Percentiles rank a stretch among this genome's conserved stretches.
These are phyloP conservation scores for Microcebus griseorufus DNA, from an alignment of 2,113 vertebrate species.

Conservation along the genomic window DNA sequence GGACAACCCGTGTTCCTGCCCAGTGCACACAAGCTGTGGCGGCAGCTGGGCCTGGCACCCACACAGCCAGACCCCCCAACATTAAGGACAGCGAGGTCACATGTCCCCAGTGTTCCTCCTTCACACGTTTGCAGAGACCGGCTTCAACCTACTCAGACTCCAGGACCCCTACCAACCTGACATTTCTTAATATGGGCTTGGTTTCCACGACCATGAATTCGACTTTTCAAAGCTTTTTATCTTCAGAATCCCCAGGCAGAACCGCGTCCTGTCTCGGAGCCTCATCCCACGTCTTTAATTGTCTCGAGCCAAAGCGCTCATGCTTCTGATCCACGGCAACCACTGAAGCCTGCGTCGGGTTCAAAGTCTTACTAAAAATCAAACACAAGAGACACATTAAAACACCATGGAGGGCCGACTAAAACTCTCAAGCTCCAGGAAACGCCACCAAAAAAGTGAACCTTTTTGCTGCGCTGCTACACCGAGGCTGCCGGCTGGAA, in stretches of 20 bases:
- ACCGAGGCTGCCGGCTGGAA: background rate
- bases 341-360: constrained; percentile 82
- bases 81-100: background rate
- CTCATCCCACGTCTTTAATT: constrained; percentile 84
- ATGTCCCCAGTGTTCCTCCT: constrained; percentile 59
- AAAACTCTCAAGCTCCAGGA: constrained; percentile 62
- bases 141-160: constrained; percentile 54
- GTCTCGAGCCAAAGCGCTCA: constrained; percentile 85
- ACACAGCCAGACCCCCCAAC: background rate
- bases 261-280: constrained; percentile 84
- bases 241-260: constrained; percentile 85
- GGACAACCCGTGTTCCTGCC: background rate
- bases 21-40: background rate
- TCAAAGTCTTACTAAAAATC: constrained; percentile 88
- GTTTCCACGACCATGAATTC: constrained; percentile 87
- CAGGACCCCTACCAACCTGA: constrained; percentile 85
- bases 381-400: constrained; percentile 88
- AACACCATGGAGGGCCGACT: constrained; percentile 74
- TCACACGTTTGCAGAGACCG: background rate
- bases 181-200: constrained; percentile 86
- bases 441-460: constrained; percentile 31
- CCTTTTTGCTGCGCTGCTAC: constrained; percentile 56
- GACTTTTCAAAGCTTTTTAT: constrained; percentile 84
- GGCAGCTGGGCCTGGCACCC: background rate
- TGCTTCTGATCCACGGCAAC: constrained; percentile 85